Evolutionary conservation across 2,888 invertebrate species (phyloP), one percentile per base, ranked within the genome.

Genomic region (Portevinia maculata): DNA sequence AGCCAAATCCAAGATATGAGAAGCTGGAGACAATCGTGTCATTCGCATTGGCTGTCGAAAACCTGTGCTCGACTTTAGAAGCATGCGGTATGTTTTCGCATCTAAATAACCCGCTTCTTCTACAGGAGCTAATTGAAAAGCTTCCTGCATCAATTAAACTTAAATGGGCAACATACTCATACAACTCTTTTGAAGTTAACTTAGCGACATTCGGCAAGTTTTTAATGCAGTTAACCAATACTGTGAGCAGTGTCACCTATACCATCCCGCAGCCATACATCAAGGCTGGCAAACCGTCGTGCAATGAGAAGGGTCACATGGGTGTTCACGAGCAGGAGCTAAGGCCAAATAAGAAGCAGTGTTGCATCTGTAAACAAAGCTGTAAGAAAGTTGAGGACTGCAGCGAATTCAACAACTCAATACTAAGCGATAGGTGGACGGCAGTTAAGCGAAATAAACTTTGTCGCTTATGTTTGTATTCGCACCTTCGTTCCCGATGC

Each of bases 391-490:
- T 65, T 6, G 52, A 65, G 11, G n/a, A 3, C 19, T 46, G 50
- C 15, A 37, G 1, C 48, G 32, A 19, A 8, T 79, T 73, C 30
- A 39, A 65, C 5, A 44, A 11, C 9, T 13, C 57, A 15, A 19
- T 4, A 5, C 2, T 62, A 1, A 62, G 41, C 0, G 46, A 55
- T 0, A 60, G 34, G 34, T 76, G 69, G 60, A 32, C 70, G 0
- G 19, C 15, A 9, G 62, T 78, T 7, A 67, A 70, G 13, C 28
- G 48, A 19, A 53, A 37, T 11, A 30, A 50, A 19, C 28, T 71
- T 3, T 62, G 78, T 32, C 53, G 64, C 0, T 28, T 19, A 15
- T 78, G 70, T 21, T 55, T 78, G 5, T 24, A n/a, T 53, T 53
- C n/a, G n/a, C n/a, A n/a, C n/a, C n/a, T n/a, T n/a, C 52, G n/a